Evolutionary conservation across 2,113 vertebrate species (phyloP), one percentile per base, ranked within the genome.

Genomic region (Phyllostomus hastatus): DNA sequence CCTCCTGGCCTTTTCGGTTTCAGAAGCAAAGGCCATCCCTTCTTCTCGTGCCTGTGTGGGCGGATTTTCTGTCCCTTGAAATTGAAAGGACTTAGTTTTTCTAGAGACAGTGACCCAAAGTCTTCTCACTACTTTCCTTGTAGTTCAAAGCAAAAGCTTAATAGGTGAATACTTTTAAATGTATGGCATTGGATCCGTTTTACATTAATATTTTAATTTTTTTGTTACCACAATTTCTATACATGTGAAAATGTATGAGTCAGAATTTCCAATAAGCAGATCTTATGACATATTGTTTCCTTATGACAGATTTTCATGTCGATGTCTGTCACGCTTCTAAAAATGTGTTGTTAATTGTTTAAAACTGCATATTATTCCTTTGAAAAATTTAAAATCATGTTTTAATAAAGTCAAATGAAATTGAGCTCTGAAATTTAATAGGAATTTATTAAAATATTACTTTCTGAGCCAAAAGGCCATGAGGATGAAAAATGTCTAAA

Each of bases 101-200:
- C 80, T 20, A 84, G 16, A 50, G 35, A 76, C 0, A 61, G 31
- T n/a, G 69, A 81, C 38, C 84, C 84, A 72, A 94, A 66, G 67
- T 78, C 59, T 94, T 10, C 91, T 87, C 10, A 73, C 43, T 92
- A 78, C 92, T 97, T 97, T 89, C 70, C 57, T 94, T 46, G 57
- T 86, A 93, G 94, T 94, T 54, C 91, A 61, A 61, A 16, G 69
- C 85, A 35, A 41, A 28, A 50, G 41, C 75, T 94, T 95, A 97
- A 67, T 82, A 95, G 82, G 33, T 96, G 92, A 96, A 90, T 96
- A 96, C 59, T 95, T 94, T 97, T 73, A 79, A 54, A 66, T 97
- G 96, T 94, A 97, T 97, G 87, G 95, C 94, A 87, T 59, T 96
- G 75, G 50, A 92, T 75, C 97, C 75, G 93, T 96, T 94, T 83